Percentiles rank a stretch among this genome's conserved stretches.
Conservation (phyloP, 23 tunicate species). For the Styela plicata region DNA sequence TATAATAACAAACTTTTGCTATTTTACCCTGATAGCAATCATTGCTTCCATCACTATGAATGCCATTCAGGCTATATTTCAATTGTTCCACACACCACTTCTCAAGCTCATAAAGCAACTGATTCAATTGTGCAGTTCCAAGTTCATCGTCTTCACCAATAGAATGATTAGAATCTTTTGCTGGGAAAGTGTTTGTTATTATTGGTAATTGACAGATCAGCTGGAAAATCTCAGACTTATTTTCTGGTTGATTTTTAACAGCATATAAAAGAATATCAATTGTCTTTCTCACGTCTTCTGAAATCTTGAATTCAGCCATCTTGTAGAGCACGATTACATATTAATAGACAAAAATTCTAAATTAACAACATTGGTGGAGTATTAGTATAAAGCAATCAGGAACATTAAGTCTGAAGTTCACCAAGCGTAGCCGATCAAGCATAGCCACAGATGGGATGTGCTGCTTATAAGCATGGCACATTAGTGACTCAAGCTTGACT, state of each 20-base stretch:
- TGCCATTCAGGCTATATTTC: background rate
- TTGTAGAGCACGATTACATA: no score
- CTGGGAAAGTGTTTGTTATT: background rate
- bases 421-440: no score
- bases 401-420: no score
- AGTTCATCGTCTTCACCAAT: background rate
- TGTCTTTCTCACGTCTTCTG: background rate
- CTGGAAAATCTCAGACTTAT: conserved; percentile 19
- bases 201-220: conserved; percentile 8
- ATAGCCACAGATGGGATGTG: no score
- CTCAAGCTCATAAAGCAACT: background rate
- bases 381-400: no score
- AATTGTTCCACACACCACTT: conserved; percentile 1
- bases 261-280: background rate
- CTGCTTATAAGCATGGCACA: no score
- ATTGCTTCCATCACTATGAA: background rate
- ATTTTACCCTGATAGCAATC: background rate
- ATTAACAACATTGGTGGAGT: no score
- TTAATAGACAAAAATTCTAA: no score
- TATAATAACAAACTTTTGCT: background rate
- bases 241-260: conserved; percentile 4
- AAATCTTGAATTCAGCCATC: background rate
- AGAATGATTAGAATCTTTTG: background rate
- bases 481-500: no score
- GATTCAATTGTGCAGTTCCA: background rate